These are phyloP conservation scores for Hyaena hyaena DNA, from an alignment of 2,113 vertebrate genomes.

Conservation along the genomic window DNA sequence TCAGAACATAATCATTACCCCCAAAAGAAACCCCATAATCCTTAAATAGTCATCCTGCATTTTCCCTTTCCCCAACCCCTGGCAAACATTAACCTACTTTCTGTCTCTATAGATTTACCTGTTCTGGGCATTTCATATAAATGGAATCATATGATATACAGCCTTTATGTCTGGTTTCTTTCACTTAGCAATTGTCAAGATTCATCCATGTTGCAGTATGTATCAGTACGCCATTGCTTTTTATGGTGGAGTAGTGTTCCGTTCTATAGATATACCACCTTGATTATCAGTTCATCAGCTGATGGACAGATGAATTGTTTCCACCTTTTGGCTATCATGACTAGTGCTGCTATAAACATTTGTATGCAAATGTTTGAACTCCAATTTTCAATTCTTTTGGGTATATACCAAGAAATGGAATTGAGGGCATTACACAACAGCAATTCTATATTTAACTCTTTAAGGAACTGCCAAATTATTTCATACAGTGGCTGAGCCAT, in stretches of 20 bases:
- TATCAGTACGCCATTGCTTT: neutral
- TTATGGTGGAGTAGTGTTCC: neutral
- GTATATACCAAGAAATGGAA: neutral
- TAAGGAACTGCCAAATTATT: neutral
- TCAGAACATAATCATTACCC: neutral
- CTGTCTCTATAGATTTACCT: neutral
- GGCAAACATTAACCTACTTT: neutral
- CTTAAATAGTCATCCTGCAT: neutral
- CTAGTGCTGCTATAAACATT: neutral
- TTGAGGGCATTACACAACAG: neutral
- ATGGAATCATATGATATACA: neutral
- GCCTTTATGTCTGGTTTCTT: neutral
- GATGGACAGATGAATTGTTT: neutral
- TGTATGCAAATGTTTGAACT: neutral
- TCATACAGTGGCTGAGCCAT: neutral
- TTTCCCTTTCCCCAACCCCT: neutral
- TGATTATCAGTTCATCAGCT: neutral
- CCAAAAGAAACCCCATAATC: neutral
- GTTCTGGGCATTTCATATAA: neutral
- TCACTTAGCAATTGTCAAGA: neutral
- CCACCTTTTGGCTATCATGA: neutral
- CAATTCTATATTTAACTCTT: slow-evolving; percentile 6
- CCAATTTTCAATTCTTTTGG: neutral
- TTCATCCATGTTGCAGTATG: neutral
- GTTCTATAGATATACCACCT: neutral